Percentiles rank a stretch among this genome's conserved stretches.
phyloP scores from a whole-genome alignment of 1,140 invertebrate species.

The Oreohelix idahoensis region DNA sequence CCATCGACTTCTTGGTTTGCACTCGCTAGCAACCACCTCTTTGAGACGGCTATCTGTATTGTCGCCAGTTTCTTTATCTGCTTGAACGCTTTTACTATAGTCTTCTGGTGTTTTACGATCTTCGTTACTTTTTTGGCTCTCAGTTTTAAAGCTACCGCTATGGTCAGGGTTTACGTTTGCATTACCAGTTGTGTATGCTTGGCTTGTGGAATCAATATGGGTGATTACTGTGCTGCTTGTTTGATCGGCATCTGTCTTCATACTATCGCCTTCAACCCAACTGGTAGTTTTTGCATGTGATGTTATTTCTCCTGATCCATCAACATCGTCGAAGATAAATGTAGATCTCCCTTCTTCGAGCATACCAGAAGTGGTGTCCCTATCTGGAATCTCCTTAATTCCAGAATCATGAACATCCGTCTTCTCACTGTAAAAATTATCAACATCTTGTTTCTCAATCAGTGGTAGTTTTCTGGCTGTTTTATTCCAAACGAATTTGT shows the following conservation, averaged over 20 bases:
- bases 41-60: not conserved
- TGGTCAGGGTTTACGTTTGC: not conserved
- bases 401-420: not conserved
- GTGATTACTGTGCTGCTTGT: not conserved
- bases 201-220: not conserved
- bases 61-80: not conserved
- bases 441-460: not conserved
- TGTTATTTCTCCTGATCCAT: not conserved
- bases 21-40: not conserved
- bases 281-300: not conserved
- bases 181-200: not conserved
- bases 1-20: not conserved
- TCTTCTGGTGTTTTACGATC: not conserved
- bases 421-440: not conserved
- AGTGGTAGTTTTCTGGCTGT: not conserved
- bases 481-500: not conserved
- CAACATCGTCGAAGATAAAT: not conserved
- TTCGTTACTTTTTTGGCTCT: not conserved
- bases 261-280: not conserved
- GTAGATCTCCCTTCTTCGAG: not conserved
- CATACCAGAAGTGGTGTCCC: not conserved
- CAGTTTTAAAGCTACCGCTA: not conserved
- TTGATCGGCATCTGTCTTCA: not conserved
- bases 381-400: not conserved
- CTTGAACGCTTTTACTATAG: not conserved